Base-by-base conservation (phyloP, 2,888 invertebrate genomes). In the Lumbricus terrestris region DNA sequence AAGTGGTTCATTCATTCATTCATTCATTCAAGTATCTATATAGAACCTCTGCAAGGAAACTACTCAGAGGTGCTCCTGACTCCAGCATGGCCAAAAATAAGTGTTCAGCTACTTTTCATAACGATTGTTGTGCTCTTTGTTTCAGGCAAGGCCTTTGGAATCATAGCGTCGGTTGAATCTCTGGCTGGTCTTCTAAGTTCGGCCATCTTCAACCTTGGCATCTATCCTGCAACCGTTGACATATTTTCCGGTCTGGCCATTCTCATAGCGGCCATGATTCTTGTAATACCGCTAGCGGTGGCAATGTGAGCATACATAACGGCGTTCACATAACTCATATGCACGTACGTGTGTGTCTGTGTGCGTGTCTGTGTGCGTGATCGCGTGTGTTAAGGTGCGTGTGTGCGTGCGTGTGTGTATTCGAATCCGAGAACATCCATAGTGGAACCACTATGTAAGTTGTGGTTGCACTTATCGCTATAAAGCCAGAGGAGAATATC, bases 161-260 rank as follows among this genome's bases (percentile, higher is more conserved):
- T 89, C 47, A 89, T 69, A 47, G 42, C 89, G 15, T 54, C 89
- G 35, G 5, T 89, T 35, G 89, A 89, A 20, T 34, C 47, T 16
- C 34, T 89, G 1, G 1, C 34, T 1, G 20, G 69, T 13, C 89
- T 89, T 38, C 33, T 89, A 0, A 54, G 89, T 37, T 89, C 89
- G n/a, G 89, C 54, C 33, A 54, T 89, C n/a, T 89, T 89, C 69
- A 89, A 89, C 35, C 34, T 89, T 2, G 89, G 89, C 18, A 69
- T 89, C 69, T 89, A 89, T 54, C 89, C 89, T 5, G 89, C 69
- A 37, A 89, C 89, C 16, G 89, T 69, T 18, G 69, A 0, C 1
- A 35, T 69, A 29, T 89, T 54, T 69, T 69, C 89, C 34, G 89
- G 89, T 38, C 35, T 54, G 4, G 42, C 89, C 89, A 89, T 89